Evolutionary conservation across 2,888 invertebrate species (phyloP).

Genomic region (Dasypogon diadema): DNA sequence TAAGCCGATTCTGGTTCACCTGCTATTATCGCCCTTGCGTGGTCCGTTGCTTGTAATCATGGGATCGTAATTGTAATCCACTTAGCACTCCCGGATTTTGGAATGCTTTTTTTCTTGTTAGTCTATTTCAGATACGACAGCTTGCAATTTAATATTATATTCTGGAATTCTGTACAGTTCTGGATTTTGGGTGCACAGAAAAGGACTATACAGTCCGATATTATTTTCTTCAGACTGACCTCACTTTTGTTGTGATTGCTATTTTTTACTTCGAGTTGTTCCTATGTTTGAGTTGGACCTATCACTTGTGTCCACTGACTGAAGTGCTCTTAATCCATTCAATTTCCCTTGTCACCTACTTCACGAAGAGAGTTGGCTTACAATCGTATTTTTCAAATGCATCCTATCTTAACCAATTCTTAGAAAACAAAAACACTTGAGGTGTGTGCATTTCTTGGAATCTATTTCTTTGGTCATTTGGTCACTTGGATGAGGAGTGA

Average conservation of each 20-base stretch:
- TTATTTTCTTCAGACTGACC: background rate
- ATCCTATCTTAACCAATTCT: background rate
- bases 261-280: background rate
- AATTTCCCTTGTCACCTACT: slow-evolving; percentile 37
- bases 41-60: slow-evolving; percentile 38
- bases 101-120: background rate
- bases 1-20: slow-evolving; percentile 14
- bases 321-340: slow-evolving; percentile 46
- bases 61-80: slow-evolving; percentile 51
- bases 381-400: background rate
- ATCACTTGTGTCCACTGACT: slow-evolving; percentile 17
- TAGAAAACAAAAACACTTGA: slow-evolving; percentile 31
- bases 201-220: background rate
- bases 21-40: slow-evolving; percentile 9
- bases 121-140: background rate
- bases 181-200: background rate
- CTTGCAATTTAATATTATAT: background rate
- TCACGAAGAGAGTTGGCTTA: slow-evolving; percentile 15
- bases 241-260: background rate
- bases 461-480: slow-evolving; percentile 26
- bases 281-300: background rate
- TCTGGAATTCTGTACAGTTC: background rate
- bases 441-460: slow-evolving; percentile 50
- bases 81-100: slow-evolving; percentile 42
- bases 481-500: slow-evolving; percentile 1